Conservation (phyloP, 2,797 vertebrate species). For the Microctenopoma lineatum region DNA sequence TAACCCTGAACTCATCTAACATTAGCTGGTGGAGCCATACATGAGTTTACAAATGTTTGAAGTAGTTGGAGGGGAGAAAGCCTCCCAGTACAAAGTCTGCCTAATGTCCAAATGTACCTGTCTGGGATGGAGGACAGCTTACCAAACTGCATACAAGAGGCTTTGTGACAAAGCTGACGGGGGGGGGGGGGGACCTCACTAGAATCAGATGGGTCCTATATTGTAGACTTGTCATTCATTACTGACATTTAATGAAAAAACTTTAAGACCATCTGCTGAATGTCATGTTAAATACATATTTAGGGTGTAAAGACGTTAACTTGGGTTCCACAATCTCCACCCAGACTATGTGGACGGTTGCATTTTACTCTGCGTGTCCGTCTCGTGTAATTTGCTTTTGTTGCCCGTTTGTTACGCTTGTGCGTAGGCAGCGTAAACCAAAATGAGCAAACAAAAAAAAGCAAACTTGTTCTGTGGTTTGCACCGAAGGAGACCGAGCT, state of each 20-base stretch:
- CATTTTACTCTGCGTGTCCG: not conserved
- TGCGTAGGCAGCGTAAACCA: constrained; percentile 16
- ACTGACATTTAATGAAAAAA: not conserved
- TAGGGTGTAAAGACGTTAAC: too few relatives aligned
- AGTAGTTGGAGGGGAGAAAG: too few relatives aligned
- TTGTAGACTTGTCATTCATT: constrained; percentile 40
- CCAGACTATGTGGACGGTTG: too few relatives aligned
- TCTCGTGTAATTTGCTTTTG: not conserved
- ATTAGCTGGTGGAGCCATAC: too few relatives aligned
- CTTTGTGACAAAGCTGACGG: constrained; percentile 65
- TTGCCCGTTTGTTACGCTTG: constrained; percentile 6
- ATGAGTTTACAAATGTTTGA: too few relatives aligned
- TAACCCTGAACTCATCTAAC: too few relatives aligned
- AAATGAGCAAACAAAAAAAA: constrained; percentile 36
- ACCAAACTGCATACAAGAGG: constrained; percentile 54
- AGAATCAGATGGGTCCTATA: constrained; percentile 59
- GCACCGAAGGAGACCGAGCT: constrained; percentile 11
- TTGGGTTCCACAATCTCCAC: too few relatives aligned
- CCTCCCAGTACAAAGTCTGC: too few relatives aligned
- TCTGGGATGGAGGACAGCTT: too few relatives aligned
- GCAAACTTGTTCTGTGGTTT: constrained; percentile 12
- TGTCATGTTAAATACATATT: too few relatives aligned
- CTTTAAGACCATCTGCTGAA: not conserved
- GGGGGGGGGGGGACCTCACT: constrained; percentile 31
- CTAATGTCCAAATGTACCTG: too few relatives aligned